Conservation (phyloP, 2,888 invertebrate genomes). For the Epirrita christyi region DNA sequence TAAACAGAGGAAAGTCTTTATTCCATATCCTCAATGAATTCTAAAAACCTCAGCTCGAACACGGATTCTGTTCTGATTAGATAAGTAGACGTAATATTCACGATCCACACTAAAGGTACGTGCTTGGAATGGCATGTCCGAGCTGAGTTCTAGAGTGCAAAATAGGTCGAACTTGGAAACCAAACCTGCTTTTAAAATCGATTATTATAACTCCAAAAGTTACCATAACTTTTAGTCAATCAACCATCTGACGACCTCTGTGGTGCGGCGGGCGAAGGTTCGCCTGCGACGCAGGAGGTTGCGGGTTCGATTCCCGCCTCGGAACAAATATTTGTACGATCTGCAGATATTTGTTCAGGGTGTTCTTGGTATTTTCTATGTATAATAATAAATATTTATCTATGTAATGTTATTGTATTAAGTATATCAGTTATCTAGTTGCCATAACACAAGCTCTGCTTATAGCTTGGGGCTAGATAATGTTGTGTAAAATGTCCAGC, state of each 20-base stretch:
- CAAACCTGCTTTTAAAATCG: constrained; percentile 15
- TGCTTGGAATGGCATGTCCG: constrained; percentile 24
- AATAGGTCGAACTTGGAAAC: constrained; percentile 11
- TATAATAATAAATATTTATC: too few species aligned
- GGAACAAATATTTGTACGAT: too few species aligned
- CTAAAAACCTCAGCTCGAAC: constrained; percentile 24
- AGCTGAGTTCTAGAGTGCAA: constrained; percentile 7
- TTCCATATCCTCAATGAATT: constrained; percentile 16
- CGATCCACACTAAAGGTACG: constrained; percentile 15
- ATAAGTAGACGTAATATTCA: constrained; percentile 27
- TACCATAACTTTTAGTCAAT: constrained; percentile 2
- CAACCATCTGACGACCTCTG: background rate
- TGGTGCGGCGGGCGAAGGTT: too few species aligned
- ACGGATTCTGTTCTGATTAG: constrained; percentile 23
- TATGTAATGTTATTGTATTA: too few species aligned
- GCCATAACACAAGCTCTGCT: too few species aligned
- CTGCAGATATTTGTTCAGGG: too few species aligned
- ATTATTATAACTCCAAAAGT: constrained; percentile 7
- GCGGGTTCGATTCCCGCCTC: too few species aligned
- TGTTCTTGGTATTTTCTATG: too few species aligned
- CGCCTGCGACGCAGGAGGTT: too few species aligned
- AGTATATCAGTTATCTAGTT: too few species aligned
- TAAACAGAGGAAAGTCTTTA: background rate
- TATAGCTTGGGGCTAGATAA: too few species aligned
- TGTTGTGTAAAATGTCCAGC: too few species aligned